Conservation (phyloP, 2,888 invertebrate species). For the Himalopsyche tibetana region DNA sequence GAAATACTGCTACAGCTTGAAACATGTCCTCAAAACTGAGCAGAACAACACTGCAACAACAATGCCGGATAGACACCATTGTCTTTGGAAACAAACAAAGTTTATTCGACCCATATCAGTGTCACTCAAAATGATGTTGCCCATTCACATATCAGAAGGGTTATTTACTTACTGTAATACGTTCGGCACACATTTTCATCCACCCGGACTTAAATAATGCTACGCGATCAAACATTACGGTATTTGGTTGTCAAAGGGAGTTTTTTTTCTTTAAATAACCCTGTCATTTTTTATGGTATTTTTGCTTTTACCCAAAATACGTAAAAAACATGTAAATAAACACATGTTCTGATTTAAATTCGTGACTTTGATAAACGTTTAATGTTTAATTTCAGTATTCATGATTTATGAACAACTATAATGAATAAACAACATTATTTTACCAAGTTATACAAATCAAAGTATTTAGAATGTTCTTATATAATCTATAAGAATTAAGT, state of each 20-base stretch:
- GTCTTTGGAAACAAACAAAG: slow-evolving; percentile 35
- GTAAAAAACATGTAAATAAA: background rate
- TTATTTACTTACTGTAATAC: slow-evolving; percentile 38
- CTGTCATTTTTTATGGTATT: background rate
- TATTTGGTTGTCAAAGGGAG: background rate
- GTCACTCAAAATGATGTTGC: slow-evolving; percentile 32
- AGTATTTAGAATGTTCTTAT: no score
- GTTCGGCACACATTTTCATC: slow-evolving; percentile 20
- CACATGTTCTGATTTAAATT: background rate
- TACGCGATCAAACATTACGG: slow-evolving; percentile 11
- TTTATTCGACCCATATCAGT: slow-evolving; percentile 38
- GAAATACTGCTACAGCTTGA: slow-evolving; percentile 19
- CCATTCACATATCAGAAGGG: slow-evolving; percentile 41
- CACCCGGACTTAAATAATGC: slow-evolving; percentile 32
- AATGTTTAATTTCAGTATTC: background rate
- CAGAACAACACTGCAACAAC: background rate
- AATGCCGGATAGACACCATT: background rate
- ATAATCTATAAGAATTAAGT: no score
- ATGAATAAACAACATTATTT: no score
- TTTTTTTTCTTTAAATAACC: background rate
- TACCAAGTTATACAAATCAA: no score
- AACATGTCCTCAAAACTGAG: slow-evolving; percentile 17
- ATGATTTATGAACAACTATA: no score
- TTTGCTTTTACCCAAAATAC: background rate
- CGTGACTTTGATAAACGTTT: background rate